Conservation (phyloP, 2,888 invertebrate genomes). For the Oscheius sp. region DNA sequence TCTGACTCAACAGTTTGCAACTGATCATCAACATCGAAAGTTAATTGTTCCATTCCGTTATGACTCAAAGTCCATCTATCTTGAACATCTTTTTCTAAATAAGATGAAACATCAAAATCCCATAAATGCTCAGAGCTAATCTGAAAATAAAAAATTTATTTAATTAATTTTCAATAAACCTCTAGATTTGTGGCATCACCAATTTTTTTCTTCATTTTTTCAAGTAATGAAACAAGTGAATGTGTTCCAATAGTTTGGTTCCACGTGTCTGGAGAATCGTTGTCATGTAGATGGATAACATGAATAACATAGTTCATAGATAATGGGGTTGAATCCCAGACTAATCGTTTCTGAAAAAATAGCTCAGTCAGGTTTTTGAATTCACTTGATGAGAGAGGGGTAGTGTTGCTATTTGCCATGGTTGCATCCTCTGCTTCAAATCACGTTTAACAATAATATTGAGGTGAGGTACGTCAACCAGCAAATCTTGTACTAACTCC, state of each 20-base stretch:
- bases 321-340: slow-evolving; percentile 58
- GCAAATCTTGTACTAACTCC: slow-evolving; percentile 22
- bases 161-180: not conserved
- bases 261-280: slow-evolving; percentile 33
- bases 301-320: slow-evolving; percentile 59
- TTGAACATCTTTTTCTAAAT: slow-evolving; percentile 52
- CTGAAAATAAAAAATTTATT: not conserved
- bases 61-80: slow-evolving; percentile 48
- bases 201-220: slow-evolving; percentile 38
- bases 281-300: slow-evolving; percentile 61
- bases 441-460: slow-evolving; percentile 55
- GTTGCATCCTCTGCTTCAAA: slow-evolving; percentile 48
- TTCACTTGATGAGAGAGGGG: slow-evolving; percentile 54
- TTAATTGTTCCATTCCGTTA: slow-evolving; percentile 37
- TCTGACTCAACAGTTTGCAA: slow-evolving; percentile 42
- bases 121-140: slow-evolving; percentile 60
- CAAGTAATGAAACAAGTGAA: slow-evolving; percentile 13
- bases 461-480: slow-evolving; percentile 56
- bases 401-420: slow-evolving; percentile 57
- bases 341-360: slow-evolving; percentile 48
- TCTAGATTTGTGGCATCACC: slow-evolving; percentile 35
- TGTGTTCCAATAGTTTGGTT: not conserved
- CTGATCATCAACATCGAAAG: slow-evolving; percentile 45
- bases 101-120: slow-evolving; percentile 57
- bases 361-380: not conserved